Base-by-base conservation (phyloP, 2,888 invertebrate species). In the Clistopyga incitator region DNA sequence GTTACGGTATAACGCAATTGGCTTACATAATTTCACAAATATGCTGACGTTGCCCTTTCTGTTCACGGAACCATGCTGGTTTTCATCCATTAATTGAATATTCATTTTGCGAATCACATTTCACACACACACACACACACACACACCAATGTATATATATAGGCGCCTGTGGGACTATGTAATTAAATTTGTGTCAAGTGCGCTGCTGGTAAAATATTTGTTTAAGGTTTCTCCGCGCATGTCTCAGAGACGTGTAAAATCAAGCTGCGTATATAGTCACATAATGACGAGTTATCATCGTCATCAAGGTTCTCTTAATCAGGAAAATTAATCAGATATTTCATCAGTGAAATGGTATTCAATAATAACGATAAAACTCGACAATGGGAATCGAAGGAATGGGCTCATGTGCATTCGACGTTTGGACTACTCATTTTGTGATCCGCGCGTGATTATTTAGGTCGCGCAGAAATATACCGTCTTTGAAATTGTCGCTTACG, bases 271-370 rank as follows among this genome's bases (percentile, higher is more conserved):
- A 56, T 10, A 56, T 25, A 23, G 25, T 0, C 8, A 56, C 25
- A 25, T 25, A 29, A 65, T 65, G 25, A 65, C 23, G 10, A 45
- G 23, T 45, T 65, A 23, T 45, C 45, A 23, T 65, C 74, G 34
- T 45, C 25, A 47, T 52, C 64, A 23, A 64, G 75, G 50, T 50
- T 64, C 61, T 45, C 65, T 13, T 72, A 65, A 79, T 79, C 72
- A n/a, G n/a, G 61, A 42, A 54, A 29, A 79, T 72, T 67, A 72
- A 79, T 79, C 54, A 54, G 29, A 47, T 18, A 65, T 56, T 72
- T 67, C 3, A 79, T 74, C 56, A 65, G 18, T 15, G 23, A 11
- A 52, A 25, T 65, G 34, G 18, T 10, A 25, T 76, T 76, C 18
- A 54, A 65, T 75, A 50, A 38, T 20, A 23, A 65, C 6, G 50